Conservation (phyloP, 2,113 vertebrate genomes). For the Turnix velox region DNA sequence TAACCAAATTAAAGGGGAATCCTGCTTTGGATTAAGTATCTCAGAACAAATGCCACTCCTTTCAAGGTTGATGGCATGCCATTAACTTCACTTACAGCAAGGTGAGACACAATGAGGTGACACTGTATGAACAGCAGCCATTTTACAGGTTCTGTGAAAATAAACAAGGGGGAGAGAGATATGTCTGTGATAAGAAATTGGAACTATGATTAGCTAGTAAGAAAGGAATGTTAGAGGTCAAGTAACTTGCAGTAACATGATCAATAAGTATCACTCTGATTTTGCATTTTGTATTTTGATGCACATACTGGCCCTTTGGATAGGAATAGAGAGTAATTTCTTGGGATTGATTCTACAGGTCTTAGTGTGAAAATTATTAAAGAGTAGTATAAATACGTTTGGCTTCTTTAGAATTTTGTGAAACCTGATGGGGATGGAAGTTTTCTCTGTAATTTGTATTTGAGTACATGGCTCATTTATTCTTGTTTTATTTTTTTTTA, state of each 20-base stretch:
- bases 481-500: background rate
- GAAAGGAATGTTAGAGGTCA: background rate
- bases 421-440: background rate
- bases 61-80: background rate
- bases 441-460: background rate
- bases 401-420: background rate
- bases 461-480: background rate
- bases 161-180: background rate
- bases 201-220: background rate
- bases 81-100: background rate
- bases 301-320: background rate
- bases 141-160: background rate
- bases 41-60: background rate
- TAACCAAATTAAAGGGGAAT: slow-evolving; percentile 14
- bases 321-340: background rate
- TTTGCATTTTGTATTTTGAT: background rate
- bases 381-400: background rate
- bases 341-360: background rate
- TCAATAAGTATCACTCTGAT: background rate
- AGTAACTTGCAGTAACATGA: background rate
- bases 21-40: background rate
- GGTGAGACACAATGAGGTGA: background rate
- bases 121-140: background rate
- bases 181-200: background rate
- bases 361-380: background rate